A percentile compares a stretch with the other conserved stretches of the same genome.
phyloP scores from a whole-genome alignment of 2,113 vertebrate genomes.

The Pluvialis apricaria region DNA sequence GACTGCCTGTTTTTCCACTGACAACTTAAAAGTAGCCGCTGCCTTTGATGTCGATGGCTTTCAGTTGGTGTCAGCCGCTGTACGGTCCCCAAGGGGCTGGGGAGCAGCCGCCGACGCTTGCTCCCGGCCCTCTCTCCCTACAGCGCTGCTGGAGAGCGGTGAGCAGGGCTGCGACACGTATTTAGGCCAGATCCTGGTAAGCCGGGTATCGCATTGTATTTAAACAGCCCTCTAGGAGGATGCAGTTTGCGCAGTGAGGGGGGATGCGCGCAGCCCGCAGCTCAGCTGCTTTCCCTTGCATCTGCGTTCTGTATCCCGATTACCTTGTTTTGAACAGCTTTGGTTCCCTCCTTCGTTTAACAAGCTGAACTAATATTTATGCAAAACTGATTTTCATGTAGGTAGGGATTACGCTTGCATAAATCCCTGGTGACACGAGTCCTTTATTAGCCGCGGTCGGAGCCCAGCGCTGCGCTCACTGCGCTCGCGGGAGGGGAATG shows the following conservation, averaged over 20 bases:
- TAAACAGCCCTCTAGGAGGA: background rate
- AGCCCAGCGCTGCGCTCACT: background rate
- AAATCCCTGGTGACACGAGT: background rate
- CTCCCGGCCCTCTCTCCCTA: background rate
- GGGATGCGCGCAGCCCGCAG: background rate
- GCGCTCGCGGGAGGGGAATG: background rate
- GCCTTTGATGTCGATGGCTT: background rate
- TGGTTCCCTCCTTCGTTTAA: background rate
- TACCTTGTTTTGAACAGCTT: background rate
- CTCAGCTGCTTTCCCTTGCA: background rate
- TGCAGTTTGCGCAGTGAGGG: background rate
- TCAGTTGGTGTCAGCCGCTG: background rate
- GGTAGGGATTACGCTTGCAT: background rate
- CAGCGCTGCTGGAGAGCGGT: background rate
- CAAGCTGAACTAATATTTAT: background rate
- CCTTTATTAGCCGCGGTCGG: background rate
- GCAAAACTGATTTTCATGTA: background rate
- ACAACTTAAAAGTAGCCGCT: background rate
- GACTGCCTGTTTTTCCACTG: background rate
- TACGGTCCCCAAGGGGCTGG: accelerated
- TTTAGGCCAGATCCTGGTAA: background rate
- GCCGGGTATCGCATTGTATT: background rate
- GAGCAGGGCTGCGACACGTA: background rate
- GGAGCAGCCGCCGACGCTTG: background rate
- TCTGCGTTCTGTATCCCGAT: background rate